phyloP scores from a whole-genome alignment of 2,888 invertebrate genomes.

The Idaea dimidiata region DNA sequence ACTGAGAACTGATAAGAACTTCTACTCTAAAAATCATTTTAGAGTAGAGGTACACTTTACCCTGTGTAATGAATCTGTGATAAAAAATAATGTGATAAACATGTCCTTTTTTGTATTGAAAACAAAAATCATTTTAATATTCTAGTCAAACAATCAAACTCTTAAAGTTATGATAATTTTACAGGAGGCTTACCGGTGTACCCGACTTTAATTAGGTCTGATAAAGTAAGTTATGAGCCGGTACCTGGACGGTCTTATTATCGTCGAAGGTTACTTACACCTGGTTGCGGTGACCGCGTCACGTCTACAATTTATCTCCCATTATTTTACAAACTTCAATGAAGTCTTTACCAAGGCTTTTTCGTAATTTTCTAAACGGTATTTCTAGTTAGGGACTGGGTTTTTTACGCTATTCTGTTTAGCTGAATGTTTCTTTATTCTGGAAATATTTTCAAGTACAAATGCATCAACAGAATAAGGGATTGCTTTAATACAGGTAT shows the following conservation, averaged over 20 bases:
- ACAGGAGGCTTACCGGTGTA: constrained; percentile 15
- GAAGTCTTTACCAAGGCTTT: constrained; percentile 6
- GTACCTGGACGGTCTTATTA: constrained; percentile 10
- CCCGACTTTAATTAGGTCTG: constrained; percentile 23
- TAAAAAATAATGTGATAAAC: not conserved
- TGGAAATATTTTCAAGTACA: too few relatives aligned
- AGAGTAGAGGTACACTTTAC: not conserved
- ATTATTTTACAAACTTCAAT: constrained; percentile 26
- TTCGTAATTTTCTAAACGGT: not conserved
- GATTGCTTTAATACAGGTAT: too few relatives aligned
- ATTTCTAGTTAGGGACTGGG: not conserved
- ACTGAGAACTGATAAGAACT: too few relatives aligned
- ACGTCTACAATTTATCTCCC: constrained; percentile 27
- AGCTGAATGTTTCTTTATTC: not conserved
- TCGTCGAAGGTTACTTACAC: constrained; percentile 7
- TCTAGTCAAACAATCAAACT: constrained; percentile 21
- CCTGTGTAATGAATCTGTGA: too few relatives aligned
- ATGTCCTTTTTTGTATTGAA: not conserved
- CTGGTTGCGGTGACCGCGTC: constrained; percentile 15
- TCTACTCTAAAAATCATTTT: too few relatives aligned
- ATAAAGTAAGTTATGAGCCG: constrained; percentile 23
- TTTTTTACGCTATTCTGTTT: not conserved
- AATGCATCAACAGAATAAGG: too few relatives aligned
- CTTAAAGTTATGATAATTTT: constrained; percentile 18
- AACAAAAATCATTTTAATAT: not conserved